Percentiles rank a stretch among this genome's conserved stretches.
These are phyloP conservation scores for Strix aluco DNA, from an alignment of 2,113 vertebrate genomes.

Conservation along the genomic window DNA sequence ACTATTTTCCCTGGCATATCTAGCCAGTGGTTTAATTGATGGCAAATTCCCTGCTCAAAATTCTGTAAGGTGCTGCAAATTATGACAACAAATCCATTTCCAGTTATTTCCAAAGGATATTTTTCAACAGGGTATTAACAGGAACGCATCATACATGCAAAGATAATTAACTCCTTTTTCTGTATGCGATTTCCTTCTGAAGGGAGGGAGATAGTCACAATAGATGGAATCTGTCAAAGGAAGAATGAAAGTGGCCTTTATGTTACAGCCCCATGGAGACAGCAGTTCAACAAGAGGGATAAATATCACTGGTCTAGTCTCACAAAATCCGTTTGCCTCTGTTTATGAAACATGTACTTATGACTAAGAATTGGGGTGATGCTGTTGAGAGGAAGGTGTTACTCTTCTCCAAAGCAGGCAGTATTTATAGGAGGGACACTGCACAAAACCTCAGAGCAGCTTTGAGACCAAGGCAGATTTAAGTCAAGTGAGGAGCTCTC, in stretches of 20 bases:
- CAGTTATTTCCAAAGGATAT: neutral
- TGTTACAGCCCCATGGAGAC: neutral
- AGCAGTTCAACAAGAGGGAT: neutral
- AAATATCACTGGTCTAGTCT: neutral
- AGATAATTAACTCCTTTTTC: neutral
- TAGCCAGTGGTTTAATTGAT: neutral
- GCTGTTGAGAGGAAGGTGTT: neutral
- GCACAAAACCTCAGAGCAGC: neutral
- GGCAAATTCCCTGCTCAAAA: neutral
- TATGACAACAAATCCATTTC: neutral
- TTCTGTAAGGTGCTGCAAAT: neutral
- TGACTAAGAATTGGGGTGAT: neutral
- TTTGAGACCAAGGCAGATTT: neutral
- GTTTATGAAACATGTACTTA: neutral
- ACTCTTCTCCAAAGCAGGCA: neutral
- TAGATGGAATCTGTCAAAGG: neutral
- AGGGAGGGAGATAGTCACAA: neutral
- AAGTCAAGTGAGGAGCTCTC: neutral
- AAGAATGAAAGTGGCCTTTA: neutral
- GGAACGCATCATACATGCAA: neutral
- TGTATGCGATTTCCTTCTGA: neutral
- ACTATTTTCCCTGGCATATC: neutral
- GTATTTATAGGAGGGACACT: neutral
- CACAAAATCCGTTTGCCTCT: neutral
- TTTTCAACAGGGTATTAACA: neutral